Percentiles rank a stretch among this genome's conserved stretches.
Conservation (phyloP, 1,140 invertebrate species). For the Leucophenga varia region DNA sequence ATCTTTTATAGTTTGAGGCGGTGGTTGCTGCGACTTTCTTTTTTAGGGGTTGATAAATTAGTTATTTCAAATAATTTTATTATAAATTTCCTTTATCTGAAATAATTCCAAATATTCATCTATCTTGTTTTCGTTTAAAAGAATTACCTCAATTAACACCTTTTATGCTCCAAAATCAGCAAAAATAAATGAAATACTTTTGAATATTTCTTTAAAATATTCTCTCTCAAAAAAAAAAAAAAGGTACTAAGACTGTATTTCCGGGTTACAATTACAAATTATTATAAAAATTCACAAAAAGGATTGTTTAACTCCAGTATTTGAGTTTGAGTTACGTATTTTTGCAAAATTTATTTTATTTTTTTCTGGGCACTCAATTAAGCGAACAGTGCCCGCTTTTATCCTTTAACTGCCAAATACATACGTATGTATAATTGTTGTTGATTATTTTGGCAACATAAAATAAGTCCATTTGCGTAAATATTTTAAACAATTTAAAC, state of each 20-base stretch:
- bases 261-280: no score
- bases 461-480: constrained; percentile 38
- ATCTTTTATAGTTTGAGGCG: no score
- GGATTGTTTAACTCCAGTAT: no score
- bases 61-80: no score
- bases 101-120: constrained; percentile 47
- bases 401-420: constrained; percentile 1
- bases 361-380: constrained; percentile 45
- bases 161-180: constrained; percentile 14
- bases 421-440: background rate
- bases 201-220: constrained; percentile 46
- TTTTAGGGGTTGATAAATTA: no score
- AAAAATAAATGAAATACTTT: constrained; percentile 51
- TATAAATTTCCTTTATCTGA: constrained; percentile 22
- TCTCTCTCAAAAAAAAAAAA: no score
- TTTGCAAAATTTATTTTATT: no score
- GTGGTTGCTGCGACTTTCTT: no score
- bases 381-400: constrained; percentile 8
- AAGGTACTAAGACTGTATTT: no score
- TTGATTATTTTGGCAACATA: no score
- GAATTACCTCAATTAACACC: constrained; percentile 54
- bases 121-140: constrained; percentile 30
- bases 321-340: no score
- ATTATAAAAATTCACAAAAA: no score
- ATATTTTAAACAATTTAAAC: constrained; percentile 50